These are phyloP conservation scores for Magallana gigas DNA, from an alignment of 1,140 invertebrate genomes.

Conservation along the genomic window DNA sequence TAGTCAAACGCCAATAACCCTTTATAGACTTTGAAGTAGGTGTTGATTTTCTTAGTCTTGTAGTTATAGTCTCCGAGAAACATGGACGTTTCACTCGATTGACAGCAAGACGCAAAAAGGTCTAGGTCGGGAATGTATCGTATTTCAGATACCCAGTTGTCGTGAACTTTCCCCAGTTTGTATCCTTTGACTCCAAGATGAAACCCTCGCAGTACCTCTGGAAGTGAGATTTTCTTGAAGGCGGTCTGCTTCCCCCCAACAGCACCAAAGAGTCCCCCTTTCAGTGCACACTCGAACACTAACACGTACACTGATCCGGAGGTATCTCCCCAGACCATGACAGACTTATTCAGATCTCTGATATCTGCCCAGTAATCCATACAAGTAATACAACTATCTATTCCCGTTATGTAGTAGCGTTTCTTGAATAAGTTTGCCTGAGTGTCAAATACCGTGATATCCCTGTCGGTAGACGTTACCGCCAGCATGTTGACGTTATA, in stretches of 20 bases:
- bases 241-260: slow-evolving; percentile 55
- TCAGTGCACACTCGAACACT: slow-evolving; percentile 62
- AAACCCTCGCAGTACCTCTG: slow-evolving; percentile 64
- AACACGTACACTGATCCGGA: slow-evolving; percentile 67
- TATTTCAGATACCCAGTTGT: slow-evolving; percentile 72
- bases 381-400: slow-evolving; percentile 65
- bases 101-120: slow-evolving; percentile 69
- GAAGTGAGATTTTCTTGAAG: slow-evolving; percentile 60
- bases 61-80: slow-evolving; percentile 66
- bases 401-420: slow-evolving; percentile 62
- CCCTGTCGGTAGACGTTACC: slow-evolving; percentile 68
- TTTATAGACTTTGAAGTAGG: slow-evolving; percentile 68
- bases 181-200: slow-evolving; percentile 60
- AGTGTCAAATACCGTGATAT: slow-evolving; percentile 71
- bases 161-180: slow-evolving; percentile 62
- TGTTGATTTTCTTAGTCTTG: slow-evolving; percentile 58
- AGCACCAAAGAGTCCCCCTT: slow-evolving; percentile 65
- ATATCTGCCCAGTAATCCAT: slow-evolving; percentile 73
- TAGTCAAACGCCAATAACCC: slow-evolving; percentile 73
- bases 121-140: slow-evolving; percentile 65
- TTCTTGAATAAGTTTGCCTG: slow-evolving; percentile 64
- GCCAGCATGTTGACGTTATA: slow-evolving; percentile 73
- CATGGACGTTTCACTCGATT: slow-evolving; percentile 61
- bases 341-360: slow-evolving; percentile 58
- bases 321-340: slow-evolving; percentile 72